Evolutionary conservation across 2,888 invertebrate species (phyloP).

Genomic region (Microplitis deprimator): DNA sequence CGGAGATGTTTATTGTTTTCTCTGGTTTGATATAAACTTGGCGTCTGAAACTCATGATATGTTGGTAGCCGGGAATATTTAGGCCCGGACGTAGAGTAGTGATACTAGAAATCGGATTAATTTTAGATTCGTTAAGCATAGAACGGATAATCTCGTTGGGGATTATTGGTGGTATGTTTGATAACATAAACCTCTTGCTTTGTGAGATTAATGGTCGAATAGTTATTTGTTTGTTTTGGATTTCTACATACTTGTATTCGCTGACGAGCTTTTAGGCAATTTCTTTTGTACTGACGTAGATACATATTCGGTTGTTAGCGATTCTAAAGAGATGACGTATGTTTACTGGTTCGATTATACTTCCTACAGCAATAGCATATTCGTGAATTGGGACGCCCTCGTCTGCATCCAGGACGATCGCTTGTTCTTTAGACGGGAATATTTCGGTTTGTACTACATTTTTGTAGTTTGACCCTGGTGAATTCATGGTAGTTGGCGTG

Average conservation of each 20-base stretch:
- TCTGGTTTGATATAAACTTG: slow-evolving; percentile 31
- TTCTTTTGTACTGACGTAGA: slow-evolving; percentile 30
- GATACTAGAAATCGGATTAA: neutral
- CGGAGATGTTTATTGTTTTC: slow-evolving; percentile 6
- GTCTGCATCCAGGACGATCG: no score
- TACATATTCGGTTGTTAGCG: slow-evolving; percentile 28
- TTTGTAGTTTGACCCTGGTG: no score
- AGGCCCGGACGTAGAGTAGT: slow-evolving; percentile 2
- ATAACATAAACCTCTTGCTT: slow-evolving; percentile 28
- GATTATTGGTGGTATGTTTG: slow-evolving; percentile 38
- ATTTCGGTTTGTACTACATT: no score
- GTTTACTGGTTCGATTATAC: slow-evolving; percentile 11
- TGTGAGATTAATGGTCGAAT: slow-evolving; percentile 50
- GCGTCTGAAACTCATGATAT: slow-evolving; percentile 27
- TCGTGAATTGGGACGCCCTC: no score
- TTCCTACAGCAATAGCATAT: neutral
- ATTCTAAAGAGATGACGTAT: slow-evolving; percentile 29
- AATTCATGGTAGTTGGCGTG: no score
- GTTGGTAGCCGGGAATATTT: slow-evolving; percentile 8
- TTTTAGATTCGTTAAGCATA: neutral
- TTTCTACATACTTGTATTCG: slow-evolving; percentile 22
- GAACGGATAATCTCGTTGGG: slow-evolving; percentile 3
- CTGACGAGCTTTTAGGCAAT: slow-evolving; percentile 27
- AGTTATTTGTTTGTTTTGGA: slow-evolving; percentile 40
- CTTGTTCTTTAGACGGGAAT: neutral